phyloP scores from a whole-genome alignment of 35 echinoderm and acorn worm species.

The Apostichopus japonicus region DNA sequence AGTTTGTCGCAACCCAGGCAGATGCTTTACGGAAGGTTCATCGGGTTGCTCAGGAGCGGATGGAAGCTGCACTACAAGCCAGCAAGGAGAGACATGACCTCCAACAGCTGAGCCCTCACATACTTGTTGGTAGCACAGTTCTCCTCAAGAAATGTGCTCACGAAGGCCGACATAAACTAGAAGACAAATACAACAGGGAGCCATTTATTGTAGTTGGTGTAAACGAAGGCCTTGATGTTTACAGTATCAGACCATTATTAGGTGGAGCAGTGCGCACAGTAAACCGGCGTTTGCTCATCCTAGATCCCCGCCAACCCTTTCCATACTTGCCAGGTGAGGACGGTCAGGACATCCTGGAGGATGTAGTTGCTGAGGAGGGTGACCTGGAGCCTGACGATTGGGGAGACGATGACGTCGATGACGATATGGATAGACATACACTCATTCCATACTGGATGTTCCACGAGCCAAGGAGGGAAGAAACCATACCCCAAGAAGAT shows the following conservation, averaged over 20 bases:
- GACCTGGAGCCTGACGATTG: neutral
- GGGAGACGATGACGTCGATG: neutral
- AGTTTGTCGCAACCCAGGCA: too few species aligned
- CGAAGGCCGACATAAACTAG: conserved; percentile 23
- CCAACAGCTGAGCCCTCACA: neutral
- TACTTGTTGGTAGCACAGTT: too few species aligned
- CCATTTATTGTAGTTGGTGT: conserved; percentile 15
- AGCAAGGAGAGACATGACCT: neutral
- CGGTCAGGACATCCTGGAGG: neutral
- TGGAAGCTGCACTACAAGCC: neutral
- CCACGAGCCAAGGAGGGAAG: neutral
- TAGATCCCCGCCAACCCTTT: neutral
- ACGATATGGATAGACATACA: neutral
- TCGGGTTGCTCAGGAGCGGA: neutral
- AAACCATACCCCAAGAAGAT: neutral
- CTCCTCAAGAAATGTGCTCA: neutral
- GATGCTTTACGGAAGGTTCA: too few species aligned
- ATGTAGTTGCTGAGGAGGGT: neutral
- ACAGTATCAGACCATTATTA: neutral
- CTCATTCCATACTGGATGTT: conserved; percentile 17
- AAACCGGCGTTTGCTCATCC: neutral
- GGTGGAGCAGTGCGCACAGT: neutral
- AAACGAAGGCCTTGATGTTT: conserved; percentile 9
- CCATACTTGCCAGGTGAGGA: neutral
- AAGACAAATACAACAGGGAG: conserved; percentile 48